Percentiles rank a stretch among this genome's conserved stretches.
phyloP scores from a whole-genome alignment of 2,113 vertebrate genomes.

The Phaetusa simplex region DNA sequence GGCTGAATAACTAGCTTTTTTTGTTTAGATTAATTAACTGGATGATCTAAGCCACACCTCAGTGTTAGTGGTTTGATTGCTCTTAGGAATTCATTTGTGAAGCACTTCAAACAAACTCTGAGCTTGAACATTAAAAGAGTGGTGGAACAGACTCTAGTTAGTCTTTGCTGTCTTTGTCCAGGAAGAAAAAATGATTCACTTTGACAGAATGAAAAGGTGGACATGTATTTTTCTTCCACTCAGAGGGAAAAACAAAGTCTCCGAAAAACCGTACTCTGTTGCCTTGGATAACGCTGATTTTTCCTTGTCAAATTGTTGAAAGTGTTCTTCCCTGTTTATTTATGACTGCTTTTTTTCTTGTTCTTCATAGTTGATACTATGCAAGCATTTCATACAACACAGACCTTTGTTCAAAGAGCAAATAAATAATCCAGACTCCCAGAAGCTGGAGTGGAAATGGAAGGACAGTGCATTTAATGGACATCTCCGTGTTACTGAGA shows the following conservation, averaged over 20 bases:
- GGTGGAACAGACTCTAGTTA: background rate
- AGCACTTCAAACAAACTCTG: background rate
- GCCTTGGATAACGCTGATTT: background rate
- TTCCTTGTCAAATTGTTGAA: background rate
- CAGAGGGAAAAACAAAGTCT: background rate
- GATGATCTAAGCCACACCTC: background rate
- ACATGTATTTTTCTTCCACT: background rate
- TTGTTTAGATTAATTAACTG: background rate
- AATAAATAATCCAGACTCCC: background rate
- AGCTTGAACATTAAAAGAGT: background rate
- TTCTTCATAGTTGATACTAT: background rate
- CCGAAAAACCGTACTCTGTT: background rate
- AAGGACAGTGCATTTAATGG: background rate
- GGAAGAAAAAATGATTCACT: background rate
- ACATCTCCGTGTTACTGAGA: background rate
- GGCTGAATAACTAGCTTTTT: background rate
- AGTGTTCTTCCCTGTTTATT: background rate
- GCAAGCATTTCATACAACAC: background rate
- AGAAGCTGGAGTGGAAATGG: background rate
- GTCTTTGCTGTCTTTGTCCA: background rate
- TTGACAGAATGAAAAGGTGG: background rate
- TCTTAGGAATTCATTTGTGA: background rate
- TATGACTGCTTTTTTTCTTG: background rate
- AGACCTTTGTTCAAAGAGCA: background rate
- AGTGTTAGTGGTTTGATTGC: background rate